Percentiles rank a stretch among this genome's conserved stretches.
phyloP scores from a whole-genome alignment of 2,888 invertebrate species.

The Lepidocyrtoides sp. region DNA sequence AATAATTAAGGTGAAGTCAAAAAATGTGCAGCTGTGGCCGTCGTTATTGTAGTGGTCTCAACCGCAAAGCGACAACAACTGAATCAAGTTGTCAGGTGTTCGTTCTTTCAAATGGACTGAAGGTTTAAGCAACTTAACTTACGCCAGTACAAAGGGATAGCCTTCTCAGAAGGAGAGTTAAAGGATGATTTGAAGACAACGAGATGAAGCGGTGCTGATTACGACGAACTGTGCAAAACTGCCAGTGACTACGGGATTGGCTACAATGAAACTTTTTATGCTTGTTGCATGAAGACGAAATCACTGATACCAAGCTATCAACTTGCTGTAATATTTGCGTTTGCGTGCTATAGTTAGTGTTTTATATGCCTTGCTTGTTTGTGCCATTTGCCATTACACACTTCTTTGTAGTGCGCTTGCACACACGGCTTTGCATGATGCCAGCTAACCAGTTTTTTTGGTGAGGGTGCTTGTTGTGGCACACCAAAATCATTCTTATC shows the following conservation, averaged over 20 bases:
- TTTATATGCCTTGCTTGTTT: background rate
- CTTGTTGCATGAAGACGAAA: constrained; percentile 4
- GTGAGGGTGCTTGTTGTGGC: constrained; percentile 20
- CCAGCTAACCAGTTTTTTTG: constrained; percentile 46
- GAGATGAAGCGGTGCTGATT: constrained; percentile 47
- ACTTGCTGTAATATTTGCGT: too few species aligned
- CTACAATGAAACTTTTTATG: constrained; percentile 49
- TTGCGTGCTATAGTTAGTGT: too few species aligned
- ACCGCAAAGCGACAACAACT: constrained; percentile 62
- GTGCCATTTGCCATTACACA: background rate
- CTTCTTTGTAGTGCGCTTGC: background rate
- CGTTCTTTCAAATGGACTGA: constrained; percentile 53
- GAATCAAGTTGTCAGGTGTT: constrained; percentile 67
- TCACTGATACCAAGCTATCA: background rate
- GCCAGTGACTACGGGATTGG: constrained; percentile 55
- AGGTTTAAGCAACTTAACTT: constrained; percentile 45
- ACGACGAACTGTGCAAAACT: constrained; percentile 47
- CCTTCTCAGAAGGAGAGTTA: constrained; percentile 23
- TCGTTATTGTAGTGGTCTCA: constrained; percentile 40
- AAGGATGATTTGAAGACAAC: constrained; percentile 46
- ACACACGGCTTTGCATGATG: background rate
- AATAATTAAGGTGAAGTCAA: background rate
- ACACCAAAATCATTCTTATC: constrained; percentile 22
- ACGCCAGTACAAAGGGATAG: constrained; percentile 12
- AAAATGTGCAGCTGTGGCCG: background rate